phyloP scores from a whole-genome alignment of 2,797 vertebrate genomes.

The Scolopax bukidnonensis region DNA sequence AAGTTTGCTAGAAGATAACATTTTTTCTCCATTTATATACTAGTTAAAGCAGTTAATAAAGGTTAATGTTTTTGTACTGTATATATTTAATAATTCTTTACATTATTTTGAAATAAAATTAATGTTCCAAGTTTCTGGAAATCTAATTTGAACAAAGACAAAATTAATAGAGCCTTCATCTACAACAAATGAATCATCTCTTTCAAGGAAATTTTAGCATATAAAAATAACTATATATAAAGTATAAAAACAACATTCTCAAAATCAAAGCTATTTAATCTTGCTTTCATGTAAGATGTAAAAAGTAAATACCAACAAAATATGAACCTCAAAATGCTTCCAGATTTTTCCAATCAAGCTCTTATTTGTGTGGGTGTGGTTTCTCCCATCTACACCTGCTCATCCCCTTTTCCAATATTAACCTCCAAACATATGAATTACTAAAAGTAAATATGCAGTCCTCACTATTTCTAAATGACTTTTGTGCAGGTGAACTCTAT shows the following conservation, averaged over 20 bases:
- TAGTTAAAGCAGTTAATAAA: not conserved
- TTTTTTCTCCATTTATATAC: not conserved
- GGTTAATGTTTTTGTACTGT: not conserved
- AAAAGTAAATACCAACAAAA: not conserved
- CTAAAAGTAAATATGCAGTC: not conserved
- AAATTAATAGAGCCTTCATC: not conserved
- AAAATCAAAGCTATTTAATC: not conserved
- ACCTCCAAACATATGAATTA: not conserved
- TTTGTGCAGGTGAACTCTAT: not conserved
- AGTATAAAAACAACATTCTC: not conserved
- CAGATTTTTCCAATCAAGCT: not conserved
- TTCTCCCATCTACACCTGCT: not conserved
- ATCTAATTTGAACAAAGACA: not conserved
- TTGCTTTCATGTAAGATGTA: not conserved
- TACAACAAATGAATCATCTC: not conserved
- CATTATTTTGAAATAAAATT: not conserved
- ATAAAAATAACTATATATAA: not conserved
- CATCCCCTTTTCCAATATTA: not conserved
- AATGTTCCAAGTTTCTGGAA: not conserved
- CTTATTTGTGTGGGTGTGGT: not conserved
- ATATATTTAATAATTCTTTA: not conserved
- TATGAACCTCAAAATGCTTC: not conserved
- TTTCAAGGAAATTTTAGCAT: not conserved
- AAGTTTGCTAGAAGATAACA: not conserved
- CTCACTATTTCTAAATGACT: not conserved